These are phyloP conservation scores for Hipposideros larvatus DNA, from an alignment of 2,797 vertebrate species.

Conservation along the genomic window DNA sequence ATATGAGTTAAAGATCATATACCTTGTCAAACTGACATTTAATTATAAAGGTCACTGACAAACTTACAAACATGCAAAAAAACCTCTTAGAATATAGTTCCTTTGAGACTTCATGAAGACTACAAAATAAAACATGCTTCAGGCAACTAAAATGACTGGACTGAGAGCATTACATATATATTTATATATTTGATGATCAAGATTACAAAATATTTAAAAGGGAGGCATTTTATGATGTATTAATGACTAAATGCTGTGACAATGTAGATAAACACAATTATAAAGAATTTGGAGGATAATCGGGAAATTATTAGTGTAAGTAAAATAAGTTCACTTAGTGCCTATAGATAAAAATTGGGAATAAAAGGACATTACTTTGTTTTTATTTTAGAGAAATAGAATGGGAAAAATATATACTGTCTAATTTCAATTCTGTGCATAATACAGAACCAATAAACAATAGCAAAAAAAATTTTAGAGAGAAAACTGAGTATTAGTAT, in stretches of 20 bases:
- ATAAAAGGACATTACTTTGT: not conserved
- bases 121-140: not conserved
- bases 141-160: not conserved
- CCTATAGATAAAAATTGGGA: not conserved
- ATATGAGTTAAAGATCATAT: not conserved
- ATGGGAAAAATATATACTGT: not conserved
- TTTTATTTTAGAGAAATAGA: not conserved
- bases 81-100: not conserved
- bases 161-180: not conserved
- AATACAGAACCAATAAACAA: not conserved
- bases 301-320: not conserved
- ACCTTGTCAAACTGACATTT: not conserved
- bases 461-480: not conserved
- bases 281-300: not conserved
- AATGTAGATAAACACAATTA: not conserved
- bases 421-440: not conserved
- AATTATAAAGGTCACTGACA: not conserved
- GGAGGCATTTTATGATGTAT: slow-evolving; percentile 6
- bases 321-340: not conserved
- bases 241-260: not conserved
- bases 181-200: not conserved
- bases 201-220: not conserved
- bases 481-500: not conserved
- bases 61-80: not conserved
- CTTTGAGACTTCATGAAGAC: not conserved